A percentile compares a stretch with the other conserved stretches of the same genome.
Evolutionary conservation across 2,797 vertebrate genomes (phyloP).

Genomic region (Agapornis canus): DNA sequence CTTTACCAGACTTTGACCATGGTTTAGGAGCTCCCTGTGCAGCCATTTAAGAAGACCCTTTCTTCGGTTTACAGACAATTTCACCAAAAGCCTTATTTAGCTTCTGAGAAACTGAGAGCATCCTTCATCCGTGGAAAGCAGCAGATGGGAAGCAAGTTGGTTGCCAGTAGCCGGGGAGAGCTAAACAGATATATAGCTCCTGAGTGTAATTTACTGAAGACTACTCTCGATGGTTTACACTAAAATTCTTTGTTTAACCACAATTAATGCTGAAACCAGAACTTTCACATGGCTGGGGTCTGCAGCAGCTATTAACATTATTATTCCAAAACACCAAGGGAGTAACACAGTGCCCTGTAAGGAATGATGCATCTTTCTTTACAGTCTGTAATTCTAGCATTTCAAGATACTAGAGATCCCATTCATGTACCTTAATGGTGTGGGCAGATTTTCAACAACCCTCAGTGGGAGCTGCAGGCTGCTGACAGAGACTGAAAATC

Average conservation of each 20-base stretch:
- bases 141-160: conserved; percentile 36
- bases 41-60: background rate
- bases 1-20: background rate
- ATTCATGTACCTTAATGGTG: background rate
- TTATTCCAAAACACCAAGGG: conserved; percentile 15
- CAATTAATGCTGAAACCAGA: conserved; percentile 31
- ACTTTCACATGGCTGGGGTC: background rate
- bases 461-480: background rate
- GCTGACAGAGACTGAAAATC: conserved; percentile 5
- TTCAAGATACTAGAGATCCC: background rate
- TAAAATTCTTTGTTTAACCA: conserved; percentile 48
- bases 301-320: conserved; percentile 8
- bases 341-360: background rate
- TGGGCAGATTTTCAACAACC: conserved; percentile 20
- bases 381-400: background rate
- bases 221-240: background rate
- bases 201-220: conserved; percentile 13
- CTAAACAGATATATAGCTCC: conserved; percentile 8
- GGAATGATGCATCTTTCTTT: conserved; percentile 9
- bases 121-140: background rate
- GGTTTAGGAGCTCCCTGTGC: background rate
- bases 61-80: background rate
- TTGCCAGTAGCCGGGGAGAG: background rate
- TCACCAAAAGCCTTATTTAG: background rate
- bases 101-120: conserved; percentile 2